These are phyloP conservation scores for Ailuropoda melanoleuca DNA, from an alignment of 2,113 vertebrate genomes.

Conservation along the genomic window DNA sequence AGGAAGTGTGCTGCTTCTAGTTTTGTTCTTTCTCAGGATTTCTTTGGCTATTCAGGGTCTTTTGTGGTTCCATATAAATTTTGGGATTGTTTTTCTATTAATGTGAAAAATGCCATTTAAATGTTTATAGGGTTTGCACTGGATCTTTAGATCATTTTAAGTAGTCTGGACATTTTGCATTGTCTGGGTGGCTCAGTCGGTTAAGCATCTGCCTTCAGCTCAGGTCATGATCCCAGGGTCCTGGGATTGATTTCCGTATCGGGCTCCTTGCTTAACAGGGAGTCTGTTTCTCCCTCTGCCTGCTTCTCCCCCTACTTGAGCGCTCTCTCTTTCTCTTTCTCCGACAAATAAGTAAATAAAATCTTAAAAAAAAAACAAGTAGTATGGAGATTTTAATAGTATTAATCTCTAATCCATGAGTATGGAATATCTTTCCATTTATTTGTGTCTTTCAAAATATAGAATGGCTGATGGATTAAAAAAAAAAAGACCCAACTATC, in stretches of 20 bases:
- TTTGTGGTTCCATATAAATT: not conserved
- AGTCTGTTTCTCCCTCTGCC: no score
- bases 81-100: not conserved
- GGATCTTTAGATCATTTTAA: not conserved
- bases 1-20: not conserved
- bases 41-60: not conserved
- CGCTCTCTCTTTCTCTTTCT: no score
- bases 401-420: not conserved
- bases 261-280: no score
- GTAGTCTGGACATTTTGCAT: no score
- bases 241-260: no score
- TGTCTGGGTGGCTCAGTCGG: no score
- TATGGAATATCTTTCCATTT: not conserved
- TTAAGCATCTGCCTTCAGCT: no score
- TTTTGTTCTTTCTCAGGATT: not conserved
- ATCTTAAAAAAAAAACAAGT: no score
- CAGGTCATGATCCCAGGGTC: no score
- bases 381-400: not conserved
- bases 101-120: not conserved
- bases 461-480: not conserved
- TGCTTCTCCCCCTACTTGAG: no score
- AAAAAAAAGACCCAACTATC: not conserved
- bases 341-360: no score
- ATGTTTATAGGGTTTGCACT: not conserved
- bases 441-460: not conserved